Evolutionary conservation across 2,888 invertebrate genomes (phyloP), one percentile per base, ranked within the genome.

Genomic region (Drosophila trichaetosa): DNA sequence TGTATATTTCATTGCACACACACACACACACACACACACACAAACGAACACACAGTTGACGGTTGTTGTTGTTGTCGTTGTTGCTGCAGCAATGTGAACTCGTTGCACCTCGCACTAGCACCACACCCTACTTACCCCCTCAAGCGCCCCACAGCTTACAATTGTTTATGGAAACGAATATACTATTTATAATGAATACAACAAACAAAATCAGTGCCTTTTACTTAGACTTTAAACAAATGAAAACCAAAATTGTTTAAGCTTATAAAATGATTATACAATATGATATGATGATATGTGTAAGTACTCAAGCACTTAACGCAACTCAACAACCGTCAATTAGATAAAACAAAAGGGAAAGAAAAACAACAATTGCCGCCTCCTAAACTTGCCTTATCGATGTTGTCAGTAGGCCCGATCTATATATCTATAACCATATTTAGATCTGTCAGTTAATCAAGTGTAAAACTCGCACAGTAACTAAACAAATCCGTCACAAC

Each of bases 21-120:
- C 54, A 76, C 59, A 72, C 18, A 68, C 38, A 69, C 38, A 60
- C 10, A 58, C 42, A 67, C 40, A 38, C 24, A 65, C 11, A 53
- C 24, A 66, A 49, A 59, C 33, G 61, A 38, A 70, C 42, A 57
- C 16, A 68, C 29, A 63, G 56, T 69, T 79, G 88, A 85, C 88
- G 77, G 83, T 86, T 85, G 83, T 81, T 81, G 82, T 51, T 21
- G 8, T 54, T 27, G 59, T 69, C 48, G 69, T 62, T 77, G 67
- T 68, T 78, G 74, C 61, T 70, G 66, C 60, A 66, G 75, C 76
- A 79, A 76, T 83, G 77, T 82, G 63, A 85, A 83, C 88, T 87
- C 86, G 86, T 77, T 85, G 79, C 81, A 87, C 83, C 84, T 85
- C 85, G 88, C 88, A 80, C 69, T 46, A 59, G 59, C 54, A 62